Evolutionary conservation across 35 echinoderm and acorn worm genomes (phyloP).

Genomic region (Lytechinus variegatus): DNA sequence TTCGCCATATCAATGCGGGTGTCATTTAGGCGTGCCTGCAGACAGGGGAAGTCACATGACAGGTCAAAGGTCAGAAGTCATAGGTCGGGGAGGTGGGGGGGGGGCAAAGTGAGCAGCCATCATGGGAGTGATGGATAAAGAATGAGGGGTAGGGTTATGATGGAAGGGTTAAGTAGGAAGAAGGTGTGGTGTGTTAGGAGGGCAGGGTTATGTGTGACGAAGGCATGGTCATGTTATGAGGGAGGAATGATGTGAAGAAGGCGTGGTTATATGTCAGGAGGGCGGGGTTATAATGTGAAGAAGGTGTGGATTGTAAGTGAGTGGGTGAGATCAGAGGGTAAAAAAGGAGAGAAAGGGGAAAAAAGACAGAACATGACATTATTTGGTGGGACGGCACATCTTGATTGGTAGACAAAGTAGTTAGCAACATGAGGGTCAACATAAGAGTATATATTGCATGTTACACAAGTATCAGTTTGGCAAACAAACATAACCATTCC

Average conservation of each 20-base stretch:
- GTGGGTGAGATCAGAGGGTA: background rate
- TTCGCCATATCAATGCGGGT: constrained; percentile 74
- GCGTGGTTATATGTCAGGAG: background rate
- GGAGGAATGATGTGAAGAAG: no score
- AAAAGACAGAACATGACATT: constrained; percentile 39
- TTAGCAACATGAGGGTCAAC: background rate
- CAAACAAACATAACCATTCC: background rate
- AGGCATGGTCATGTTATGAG: no score
- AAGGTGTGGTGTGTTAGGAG: background rate
- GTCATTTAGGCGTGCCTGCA: constrained; percentile 62
- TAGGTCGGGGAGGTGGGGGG: background rate
- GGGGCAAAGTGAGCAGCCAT: background rate
- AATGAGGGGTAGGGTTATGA: background rate
- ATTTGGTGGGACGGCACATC: constrained; percentile 9
- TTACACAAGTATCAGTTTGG: background rate
- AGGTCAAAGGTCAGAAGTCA: background rate
- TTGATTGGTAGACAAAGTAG: background rate
- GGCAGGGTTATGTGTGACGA: no score
- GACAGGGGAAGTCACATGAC: constrained; percentile 34
- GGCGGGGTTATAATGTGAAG: background rate
- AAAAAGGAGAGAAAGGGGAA: background rate
- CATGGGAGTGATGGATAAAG: background rate
- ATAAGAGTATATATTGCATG: background rate
- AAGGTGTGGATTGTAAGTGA: background rate
- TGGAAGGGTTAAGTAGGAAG: background rate